These are phyloP conservation scores for Staurois parvus DNA, from an alignment of 2,797 vertebrate genomes.

Conservation along the genomic window DNA sequence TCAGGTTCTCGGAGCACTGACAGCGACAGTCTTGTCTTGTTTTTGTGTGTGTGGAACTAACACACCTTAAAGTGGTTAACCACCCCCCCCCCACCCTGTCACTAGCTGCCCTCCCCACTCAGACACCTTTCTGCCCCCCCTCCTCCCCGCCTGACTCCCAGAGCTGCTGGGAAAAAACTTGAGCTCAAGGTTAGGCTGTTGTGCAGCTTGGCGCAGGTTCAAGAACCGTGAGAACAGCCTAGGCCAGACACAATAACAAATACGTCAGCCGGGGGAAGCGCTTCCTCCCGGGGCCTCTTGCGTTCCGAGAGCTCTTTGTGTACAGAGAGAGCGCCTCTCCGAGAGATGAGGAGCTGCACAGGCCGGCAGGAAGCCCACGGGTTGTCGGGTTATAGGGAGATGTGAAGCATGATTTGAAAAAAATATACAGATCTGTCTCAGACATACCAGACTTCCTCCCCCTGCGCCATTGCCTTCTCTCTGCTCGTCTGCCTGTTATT, in stretches of 20 bases:
- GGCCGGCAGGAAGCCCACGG: constrained; percentile 35
- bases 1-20: background rate
- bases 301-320: constrained; percentile 47
- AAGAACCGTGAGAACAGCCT: constrained; percentile 62
- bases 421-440: constrained; percentile 30
- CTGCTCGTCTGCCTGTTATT: background rate
- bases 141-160: background rate
- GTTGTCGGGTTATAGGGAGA: constrained; percentile 36
- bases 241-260: constrained; percentile 65
- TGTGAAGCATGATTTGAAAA: background rate
- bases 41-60: constrained; percentile 4
- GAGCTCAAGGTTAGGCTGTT: constrained; percentile 61
- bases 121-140: constrained; percentile 27
- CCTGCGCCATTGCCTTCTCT: background rate
- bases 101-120: background rate
- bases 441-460: constrained; percentile 7
- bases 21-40: background rate
- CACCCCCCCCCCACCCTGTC: no score
- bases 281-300: constrained; percentile 61
- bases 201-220: constrained; percentile 66
- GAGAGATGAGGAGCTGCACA: constrained; percentile 37
- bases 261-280: constrained; percentile 62
- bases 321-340: constrained; percentile 26
- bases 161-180: constrained; percentile 42
- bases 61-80: constrained; percentile 49